Evolutionary conservation across 2,888 invertebrate genomes (phyloP).

Genomic region (Drosophila kambysellisi): DNA sequence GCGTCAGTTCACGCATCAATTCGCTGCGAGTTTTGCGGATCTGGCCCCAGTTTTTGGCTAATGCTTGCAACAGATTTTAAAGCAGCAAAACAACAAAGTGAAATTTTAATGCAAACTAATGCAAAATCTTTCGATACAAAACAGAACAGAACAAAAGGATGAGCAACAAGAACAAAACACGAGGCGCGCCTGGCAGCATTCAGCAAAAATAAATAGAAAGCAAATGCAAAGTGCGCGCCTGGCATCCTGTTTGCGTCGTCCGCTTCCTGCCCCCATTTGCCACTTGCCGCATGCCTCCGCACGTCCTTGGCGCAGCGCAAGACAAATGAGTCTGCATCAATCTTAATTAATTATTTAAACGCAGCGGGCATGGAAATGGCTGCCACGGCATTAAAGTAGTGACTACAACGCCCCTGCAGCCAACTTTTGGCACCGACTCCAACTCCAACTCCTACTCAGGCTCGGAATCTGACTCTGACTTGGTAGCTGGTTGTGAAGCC

Average conservation of each 20-base stretch:
- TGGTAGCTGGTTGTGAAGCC: constrained; percentile 46
- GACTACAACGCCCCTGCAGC: constrained; percentile 44
- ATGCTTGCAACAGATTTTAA: constrained; percentile 36
- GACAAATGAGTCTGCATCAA: constrained; percentile 82
- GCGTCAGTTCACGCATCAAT: constrained; percentile 9
- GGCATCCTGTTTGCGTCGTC: constrained; percentile 37
- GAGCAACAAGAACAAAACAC: constrained; percentile 25
- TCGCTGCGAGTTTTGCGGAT: not conserved
- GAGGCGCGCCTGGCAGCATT: constrained; percentile 34
- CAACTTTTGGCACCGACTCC: constrained; percentile 1
- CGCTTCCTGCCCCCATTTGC: constrained; percentile 4
- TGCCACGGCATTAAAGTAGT: constrained; percentile 71
- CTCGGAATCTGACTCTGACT: constrained; percentile 25
- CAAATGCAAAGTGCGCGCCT: constrained; percentile 73
- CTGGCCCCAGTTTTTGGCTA: not conserved
- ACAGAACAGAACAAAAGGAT: constrained; percentile 1
- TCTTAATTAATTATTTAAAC: constrained; percentile 82
- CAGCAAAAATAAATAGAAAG: constrained; percentile 74
- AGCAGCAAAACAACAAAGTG: constrained; percentile 72
- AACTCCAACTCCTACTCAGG: constrained; percentile 7
- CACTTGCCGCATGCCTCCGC: constrained; percentile 12
- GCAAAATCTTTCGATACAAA: constrained; percentile 73
- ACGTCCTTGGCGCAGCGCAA: constrained; percentile 68
- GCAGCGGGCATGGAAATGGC: constrained; percentile 79
- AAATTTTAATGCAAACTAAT: constrained; percentile 80